A percentile compares a stretch with the other conserved stretches of the same genome.
Conservation (phyloP, 2,113 vertebrate species). For the Equus przewalskii region DNA sequence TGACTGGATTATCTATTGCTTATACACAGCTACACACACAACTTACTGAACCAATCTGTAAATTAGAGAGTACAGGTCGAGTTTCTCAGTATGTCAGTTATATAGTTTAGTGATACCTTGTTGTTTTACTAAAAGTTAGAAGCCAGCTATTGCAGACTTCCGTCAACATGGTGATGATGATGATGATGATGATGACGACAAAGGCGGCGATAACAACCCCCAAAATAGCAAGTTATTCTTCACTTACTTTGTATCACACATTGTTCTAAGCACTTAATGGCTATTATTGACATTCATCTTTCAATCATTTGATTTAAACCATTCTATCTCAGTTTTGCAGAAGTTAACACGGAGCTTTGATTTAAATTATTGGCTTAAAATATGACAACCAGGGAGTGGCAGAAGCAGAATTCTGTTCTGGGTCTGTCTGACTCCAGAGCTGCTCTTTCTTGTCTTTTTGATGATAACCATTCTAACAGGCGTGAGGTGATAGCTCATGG, state of each 20-base stretch:
- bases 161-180: background rate
- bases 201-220: background rate
- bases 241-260: background rate
- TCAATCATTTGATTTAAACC: background rate
- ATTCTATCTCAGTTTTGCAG: background rate
- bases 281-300: background rate
- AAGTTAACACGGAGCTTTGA: background rate
- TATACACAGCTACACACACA: background rate
- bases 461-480: background rate
- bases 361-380: background rate
- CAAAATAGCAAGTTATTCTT: background rate
- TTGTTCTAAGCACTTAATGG: background rate
- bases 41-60: background rate
- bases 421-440: too few species aligned
- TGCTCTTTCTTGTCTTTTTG: background rate
- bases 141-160: background rate
- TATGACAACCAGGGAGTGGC: background rate
- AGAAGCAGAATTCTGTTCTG: too few species aligned
- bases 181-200: background rate
- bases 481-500: background rate
- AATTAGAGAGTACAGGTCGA: background rate
- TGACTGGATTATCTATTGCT: background rate
- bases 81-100: background rate
- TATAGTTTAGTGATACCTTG: background rate
- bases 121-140: background rate